Evolutionary conservation across 2,113 vertebrate species (phyloP).

Genomic region (Axis porcinus): DNA sequence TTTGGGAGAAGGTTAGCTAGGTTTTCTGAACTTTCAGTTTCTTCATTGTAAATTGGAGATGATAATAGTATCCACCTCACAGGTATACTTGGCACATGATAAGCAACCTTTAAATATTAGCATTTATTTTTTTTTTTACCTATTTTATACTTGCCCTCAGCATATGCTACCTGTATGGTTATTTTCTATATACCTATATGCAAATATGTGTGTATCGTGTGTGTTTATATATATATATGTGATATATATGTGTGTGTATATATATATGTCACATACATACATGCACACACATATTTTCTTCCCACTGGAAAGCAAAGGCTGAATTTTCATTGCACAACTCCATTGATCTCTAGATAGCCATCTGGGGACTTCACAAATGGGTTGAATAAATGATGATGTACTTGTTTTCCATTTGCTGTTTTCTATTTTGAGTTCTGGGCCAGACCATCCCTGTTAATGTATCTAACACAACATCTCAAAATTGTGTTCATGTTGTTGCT

Average conservation of each 20-base stretch:
- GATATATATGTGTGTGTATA: not conserved
- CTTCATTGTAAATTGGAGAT: not conserved
- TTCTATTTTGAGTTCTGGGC: not conserved
- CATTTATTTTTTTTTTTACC: not conserved
- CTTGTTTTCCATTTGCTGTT: not conserved
- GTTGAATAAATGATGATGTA: not conserved
- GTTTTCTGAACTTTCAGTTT: not conserved
- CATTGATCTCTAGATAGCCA: not conserved
- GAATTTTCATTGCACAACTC: not conserved
- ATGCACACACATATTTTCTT: not conserved
- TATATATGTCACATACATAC: not conserved
- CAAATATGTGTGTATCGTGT: not conserved
- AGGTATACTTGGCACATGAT: not conserved
- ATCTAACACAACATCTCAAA: not conserved
- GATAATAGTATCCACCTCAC: not conserved
- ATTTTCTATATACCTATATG: not conserved
- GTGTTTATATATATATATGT: not conserved
- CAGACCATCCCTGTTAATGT: not conserved
- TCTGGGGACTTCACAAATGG: not conserved
- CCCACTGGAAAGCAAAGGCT: not conserved
- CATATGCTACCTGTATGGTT: not conserved
- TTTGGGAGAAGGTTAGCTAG: not conserved
- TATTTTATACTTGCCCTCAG: not conserved
- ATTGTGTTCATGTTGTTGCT: not conserved
- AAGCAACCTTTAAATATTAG: not conserved